A percentile compares a stretch with the other conserved stretches of the same genome.
Evolutionary conservation across 2,113 vertebrate species (phyloP).

Genomic region (Uria lomvia): DNA sequence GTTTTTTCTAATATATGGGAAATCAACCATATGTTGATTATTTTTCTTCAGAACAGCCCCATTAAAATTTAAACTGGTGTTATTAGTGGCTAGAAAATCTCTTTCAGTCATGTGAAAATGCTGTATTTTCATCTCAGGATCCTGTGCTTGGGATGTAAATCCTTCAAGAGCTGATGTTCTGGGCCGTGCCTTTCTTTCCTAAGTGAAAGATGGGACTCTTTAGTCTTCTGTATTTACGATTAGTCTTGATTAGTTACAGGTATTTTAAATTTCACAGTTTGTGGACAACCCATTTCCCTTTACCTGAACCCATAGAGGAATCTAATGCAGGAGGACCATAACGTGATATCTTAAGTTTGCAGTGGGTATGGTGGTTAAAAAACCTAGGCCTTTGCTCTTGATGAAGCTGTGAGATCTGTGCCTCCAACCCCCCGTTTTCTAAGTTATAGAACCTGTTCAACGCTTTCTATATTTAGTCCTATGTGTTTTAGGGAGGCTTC

Average conservation of each 20-base stretch:
- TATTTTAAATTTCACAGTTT: background rate
- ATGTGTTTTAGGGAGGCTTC: background rate
- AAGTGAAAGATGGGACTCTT: background rate
- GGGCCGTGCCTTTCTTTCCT: background rate
- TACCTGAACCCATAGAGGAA: background rate
- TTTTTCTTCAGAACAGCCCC: conserved; percentile 17
- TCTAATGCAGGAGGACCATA: background rate
- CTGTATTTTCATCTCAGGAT: background rate
- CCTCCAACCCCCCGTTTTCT: background rate
- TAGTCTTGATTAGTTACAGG: background rate
- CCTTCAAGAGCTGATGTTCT: background rate
- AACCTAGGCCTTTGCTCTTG: background rate
- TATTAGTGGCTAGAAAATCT: background rate
- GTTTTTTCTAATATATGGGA: conserved; percentile 30
- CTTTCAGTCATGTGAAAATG: background rate
- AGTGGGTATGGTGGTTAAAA: background rate
- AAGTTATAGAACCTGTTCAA: background rate
- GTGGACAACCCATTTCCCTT: background rate
- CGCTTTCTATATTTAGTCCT: background rate
- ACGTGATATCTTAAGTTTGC: background rate
- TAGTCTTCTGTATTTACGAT: background rate
- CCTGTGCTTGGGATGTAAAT: background rate
- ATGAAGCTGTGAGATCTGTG: background rate
- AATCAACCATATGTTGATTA: conserved; percentile 44
- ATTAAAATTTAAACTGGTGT: conserved; percentile 11